Percentiles rank a stretch among this genome's conserved stretches.
Evolutionary conservation across 1,140 invertebrate genomes (phyloP).

Genomic region (Aphidius ervi): DNA sequence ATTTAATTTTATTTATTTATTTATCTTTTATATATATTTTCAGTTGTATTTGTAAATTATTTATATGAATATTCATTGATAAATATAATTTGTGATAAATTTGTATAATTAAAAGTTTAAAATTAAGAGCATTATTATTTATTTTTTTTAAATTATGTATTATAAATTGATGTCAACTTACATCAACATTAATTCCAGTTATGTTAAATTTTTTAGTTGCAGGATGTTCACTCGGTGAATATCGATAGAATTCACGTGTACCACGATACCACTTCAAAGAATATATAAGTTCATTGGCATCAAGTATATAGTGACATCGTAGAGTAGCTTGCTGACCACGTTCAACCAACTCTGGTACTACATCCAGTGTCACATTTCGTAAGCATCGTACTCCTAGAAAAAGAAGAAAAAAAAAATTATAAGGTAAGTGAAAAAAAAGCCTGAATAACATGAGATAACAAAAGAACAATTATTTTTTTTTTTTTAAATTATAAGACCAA

Average conservation of each 20-base stretch:
- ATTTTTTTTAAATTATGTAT: no score
- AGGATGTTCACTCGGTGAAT: conserved; percentile 63
- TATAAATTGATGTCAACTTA: conserved; percentile 53
- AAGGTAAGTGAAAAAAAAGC: neutral
- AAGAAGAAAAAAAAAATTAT: neutral
- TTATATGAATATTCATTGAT: neutral
- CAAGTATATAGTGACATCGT: conserved; percentile 69
- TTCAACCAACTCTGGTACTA: conserved; percentile 61
- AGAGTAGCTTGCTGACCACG: conserved; percentile 63
- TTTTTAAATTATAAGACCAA: no score
- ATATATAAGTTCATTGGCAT: conserved; percentile 62
- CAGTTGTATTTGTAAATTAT: neutral
- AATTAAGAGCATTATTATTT: no score
- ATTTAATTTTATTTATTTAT: neutral
- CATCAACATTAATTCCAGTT: conserved; percentile 68
- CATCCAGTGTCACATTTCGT: conserved; percentile 51
- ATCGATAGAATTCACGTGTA: conserved; percentile 67
- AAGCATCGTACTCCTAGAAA: conserved; percentile 44
- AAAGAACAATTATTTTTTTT: no score
- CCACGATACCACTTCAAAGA: conserved; percentile 82
- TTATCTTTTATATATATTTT: no score
- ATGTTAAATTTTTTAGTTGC: conserved; percentile 67
- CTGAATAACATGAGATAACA: neutral
- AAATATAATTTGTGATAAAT: neutral
- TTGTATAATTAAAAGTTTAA: no score